A percentile compares a stretch with the other conserved stretches of the same genome.
These are phyloP conservation scores for Pygoscelis antarcticus DNA, from an alignment of 2,113 vertebrate genomes.

Conservation along the genomic window DNA sequence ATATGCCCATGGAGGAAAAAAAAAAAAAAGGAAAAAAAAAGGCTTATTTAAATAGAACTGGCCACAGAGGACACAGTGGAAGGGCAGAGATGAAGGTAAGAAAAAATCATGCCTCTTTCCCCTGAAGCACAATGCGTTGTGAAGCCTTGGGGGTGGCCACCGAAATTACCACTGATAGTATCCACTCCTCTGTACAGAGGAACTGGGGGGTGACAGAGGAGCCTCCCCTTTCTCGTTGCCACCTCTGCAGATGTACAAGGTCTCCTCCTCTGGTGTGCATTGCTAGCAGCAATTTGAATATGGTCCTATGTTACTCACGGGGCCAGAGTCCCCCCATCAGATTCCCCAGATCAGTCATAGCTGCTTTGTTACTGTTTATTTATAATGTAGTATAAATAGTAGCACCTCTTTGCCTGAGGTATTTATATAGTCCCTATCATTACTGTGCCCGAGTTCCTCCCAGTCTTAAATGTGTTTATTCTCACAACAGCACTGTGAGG, in stretches of 20 bases:
- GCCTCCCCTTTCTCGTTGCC: background rate
- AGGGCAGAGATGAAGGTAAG: background rate
- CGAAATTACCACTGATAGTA: background rate
- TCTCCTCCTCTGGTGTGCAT: background rate
- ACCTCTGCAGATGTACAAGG: background rate
- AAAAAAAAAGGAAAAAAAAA: background rate
- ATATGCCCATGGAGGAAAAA: background rate
- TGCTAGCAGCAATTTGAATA: background rate
- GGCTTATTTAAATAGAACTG: background rate
- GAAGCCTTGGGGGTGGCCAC: background rate
- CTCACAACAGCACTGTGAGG: background rate
- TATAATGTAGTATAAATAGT: background rate
- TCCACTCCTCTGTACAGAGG: background rate
- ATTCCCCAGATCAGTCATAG: background rate
- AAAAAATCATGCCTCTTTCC: background rate
- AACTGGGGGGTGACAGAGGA: background rate
- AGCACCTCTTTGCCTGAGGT: background rate
- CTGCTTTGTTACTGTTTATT: background rate
- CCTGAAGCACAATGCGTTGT: background rate
- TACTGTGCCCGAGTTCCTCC: background rate
- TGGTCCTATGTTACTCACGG: background rate
- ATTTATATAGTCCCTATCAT: background rate
- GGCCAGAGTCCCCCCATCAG: background rate
- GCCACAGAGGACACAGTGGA: background rate
- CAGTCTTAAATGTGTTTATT: background rate